Conservation (phyloP, 2,113 vertebrate genomes). For the Sylvia atricapilla region DNA sequence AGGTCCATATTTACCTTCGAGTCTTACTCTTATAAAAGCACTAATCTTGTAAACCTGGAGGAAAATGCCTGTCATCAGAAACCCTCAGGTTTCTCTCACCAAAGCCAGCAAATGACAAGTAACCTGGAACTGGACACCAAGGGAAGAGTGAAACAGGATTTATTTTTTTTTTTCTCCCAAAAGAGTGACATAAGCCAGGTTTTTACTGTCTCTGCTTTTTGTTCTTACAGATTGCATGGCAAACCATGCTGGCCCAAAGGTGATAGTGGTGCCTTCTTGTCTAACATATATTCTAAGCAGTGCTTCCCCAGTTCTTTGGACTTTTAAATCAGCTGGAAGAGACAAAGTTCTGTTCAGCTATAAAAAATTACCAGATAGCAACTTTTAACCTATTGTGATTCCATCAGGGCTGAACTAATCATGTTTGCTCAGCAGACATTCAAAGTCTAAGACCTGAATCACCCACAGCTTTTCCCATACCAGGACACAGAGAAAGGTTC, state of each 20-base stretch:
- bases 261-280: neutral
- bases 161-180: neutral
- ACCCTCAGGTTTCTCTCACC: neutral
- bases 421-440: neutral
- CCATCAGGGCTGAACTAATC: neutral
- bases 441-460: neutral
- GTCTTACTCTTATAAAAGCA: neutral
- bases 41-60: neutral
- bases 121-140: neutral
- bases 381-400: neutral
- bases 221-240: neutral
- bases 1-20: neutral
- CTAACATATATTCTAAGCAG: neutral
- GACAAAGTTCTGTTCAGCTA: neutral
- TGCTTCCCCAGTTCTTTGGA: neutral
- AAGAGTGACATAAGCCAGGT: neutral
- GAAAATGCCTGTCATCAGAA: neutral
- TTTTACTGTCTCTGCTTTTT: neutral
- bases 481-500: neutral
- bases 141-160: neutral
- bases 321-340: neutral
- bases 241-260: neutral
- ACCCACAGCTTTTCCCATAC: neutral
- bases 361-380: neutral
- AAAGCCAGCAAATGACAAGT: neutral